phyloP scores from a whole-genome alignment of 2,888 invertebrate species.

The Andrena minutula region DNA sequence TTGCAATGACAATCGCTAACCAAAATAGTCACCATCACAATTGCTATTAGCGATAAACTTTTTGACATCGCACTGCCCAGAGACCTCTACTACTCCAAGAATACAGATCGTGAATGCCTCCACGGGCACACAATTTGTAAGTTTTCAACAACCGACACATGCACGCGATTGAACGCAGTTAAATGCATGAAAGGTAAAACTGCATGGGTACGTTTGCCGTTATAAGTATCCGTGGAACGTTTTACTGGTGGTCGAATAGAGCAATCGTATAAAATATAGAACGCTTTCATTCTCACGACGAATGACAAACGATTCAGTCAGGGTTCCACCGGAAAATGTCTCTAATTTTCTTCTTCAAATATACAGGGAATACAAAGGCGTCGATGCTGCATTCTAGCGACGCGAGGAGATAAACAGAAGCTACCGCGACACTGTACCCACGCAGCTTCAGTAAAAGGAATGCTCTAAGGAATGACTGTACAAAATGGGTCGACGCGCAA shows the following conservation, averaged over 20 bases:
- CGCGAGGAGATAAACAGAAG: neutral
- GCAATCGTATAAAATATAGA: too few relatives aligned
- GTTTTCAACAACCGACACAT: constrained; percentile 16
- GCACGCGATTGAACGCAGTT: constrained; percentile 1
- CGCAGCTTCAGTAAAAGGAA: constrained; percentile 38
- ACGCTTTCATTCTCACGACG: neutral
- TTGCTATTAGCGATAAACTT: neutral
- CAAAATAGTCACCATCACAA: neutral
- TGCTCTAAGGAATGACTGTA: constrained; percentile 37
- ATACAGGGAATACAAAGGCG: too few relatives aligned
- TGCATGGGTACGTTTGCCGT: constrained; percentile 1
- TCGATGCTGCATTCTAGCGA: too few relatives aligned
- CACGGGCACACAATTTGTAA: neutral
- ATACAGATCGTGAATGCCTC: constrained; percentile 1
- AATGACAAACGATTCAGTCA: neutral
- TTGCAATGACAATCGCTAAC: neutral
- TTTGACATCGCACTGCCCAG: neutral
- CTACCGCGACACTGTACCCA: constrained; percentile 6
- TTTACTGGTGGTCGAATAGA: too few relatives aligned
- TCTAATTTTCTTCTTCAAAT: too few relatives aligned
- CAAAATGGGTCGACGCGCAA: neutral
- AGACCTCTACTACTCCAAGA: neutral
- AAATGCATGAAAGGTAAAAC: constrained; percentile 20
- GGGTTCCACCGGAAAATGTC: too few relatives aligned
- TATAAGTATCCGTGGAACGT: neutral